Conservation (phyloP, 2,113 vertebrate species). For the Montifringilla adamsi region DNA sequence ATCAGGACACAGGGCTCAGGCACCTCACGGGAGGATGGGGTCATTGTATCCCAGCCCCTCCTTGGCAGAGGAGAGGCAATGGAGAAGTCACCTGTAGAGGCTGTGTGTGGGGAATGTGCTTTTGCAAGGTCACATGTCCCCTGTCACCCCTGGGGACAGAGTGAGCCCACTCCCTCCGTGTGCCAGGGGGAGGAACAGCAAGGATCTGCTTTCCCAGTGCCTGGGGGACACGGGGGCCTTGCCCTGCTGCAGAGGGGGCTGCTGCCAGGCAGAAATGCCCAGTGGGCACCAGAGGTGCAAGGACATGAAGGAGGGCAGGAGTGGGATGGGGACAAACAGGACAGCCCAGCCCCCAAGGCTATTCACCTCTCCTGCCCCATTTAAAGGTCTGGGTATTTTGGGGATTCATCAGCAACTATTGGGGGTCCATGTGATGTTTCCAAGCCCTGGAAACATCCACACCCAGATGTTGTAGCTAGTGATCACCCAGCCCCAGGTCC, state of each 20-base stretch:
- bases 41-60: background rate
- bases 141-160: background rate
- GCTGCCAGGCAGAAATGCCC: background rate
- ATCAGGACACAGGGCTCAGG: background rate
- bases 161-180: accelerated
- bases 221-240: accelerated
- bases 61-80: accelerated
- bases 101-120: background rate
- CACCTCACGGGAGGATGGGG: background rate
- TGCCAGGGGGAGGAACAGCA: accelerated
- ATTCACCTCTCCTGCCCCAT: background rate
- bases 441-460: background rate
- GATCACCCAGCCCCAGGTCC: background rate
- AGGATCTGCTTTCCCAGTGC: background rate
- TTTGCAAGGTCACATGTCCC: background rate
- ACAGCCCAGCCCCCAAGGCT: background rate
- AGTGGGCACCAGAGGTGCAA: background rate
- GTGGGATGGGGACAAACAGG: background rate
- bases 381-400: background rate
- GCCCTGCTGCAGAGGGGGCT: background rate
- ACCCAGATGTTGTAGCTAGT: background rate
- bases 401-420: background rate
- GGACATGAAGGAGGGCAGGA: background rate
- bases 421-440: background rate
- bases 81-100: background rate